Base-by-base conservation (phyloP, 1,140 invertebrate species). In the Helicoverpa armigera region DNA sequence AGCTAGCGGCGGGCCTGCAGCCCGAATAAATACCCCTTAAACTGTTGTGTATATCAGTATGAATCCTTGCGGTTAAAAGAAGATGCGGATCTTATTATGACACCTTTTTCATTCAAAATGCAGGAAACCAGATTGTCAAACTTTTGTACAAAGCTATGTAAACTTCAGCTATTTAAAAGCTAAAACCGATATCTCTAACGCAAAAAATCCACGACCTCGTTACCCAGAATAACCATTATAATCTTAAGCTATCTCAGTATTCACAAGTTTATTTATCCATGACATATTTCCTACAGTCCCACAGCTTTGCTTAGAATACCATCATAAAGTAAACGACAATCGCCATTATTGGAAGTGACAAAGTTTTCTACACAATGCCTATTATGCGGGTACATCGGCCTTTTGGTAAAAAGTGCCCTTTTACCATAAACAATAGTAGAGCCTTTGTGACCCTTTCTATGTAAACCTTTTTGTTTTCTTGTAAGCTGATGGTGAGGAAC, bases 341-440 rank as follows among this genome's bases (percentile, higher is more conserved):
- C 73, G 58, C 51, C 58, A 75, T 75, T 75, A 74, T 72, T 75
- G 18, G 35, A 77, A 53, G 61, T 61, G 61, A 67, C 60, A 63
- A 77, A 77, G 35, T 77, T 77, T 53, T 54, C 60, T 54, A 65
- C 18, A 77, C 75, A 77, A 77, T 77, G 54, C 60, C n/a, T 13
- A 77, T 63, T 77, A 77, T 67, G 60, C 51, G 60, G 61, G 61
- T 43, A 67, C 61, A 53, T 61, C 60, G 75, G 43, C 75, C 60
- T 77, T 77, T 65, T 61, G 72, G 60, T 65, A 65, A 77, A 77
- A 77, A 77, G 73, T 65, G 75, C 75, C 75, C 75, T 67, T 75
- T 67, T 35, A 48, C 11, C 16, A 50, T 54, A 67, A 54, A 77
- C 60, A 77, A 77, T 67, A 77, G 60, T 75, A 58, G 73, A 16